Evolutionary conservation across 2,888 invertebrate genomes (phyloP), one percentile per base, ranked within the genome.

Genomic region (Drosophila engyochracea): DNA sequence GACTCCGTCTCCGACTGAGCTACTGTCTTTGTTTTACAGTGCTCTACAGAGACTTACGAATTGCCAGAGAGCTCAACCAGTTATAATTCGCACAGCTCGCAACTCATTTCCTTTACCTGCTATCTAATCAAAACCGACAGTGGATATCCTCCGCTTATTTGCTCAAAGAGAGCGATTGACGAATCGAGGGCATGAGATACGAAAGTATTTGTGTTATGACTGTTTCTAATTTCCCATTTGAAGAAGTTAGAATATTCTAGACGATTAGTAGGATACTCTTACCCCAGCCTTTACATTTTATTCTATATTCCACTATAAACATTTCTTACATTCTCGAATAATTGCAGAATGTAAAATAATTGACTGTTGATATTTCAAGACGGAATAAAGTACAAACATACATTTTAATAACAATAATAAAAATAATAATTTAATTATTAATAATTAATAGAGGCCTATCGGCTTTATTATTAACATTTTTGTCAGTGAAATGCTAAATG

Each of bases 11-110:
- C 53, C 33, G 37, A 30, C 76, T 4, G 47, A 19, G 60, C 19
- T 47, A 53, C 35, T 62, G 54, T 37, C 71, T 25, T 30, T 57
- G 35, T 31, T 28, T 22, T 22, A n/a, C 14, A 44, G 3, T 33
- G 31, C 64, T 44, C 6, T 25, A 14, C 25, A 52, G 41, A 51
- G 41, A 39, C 51, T 33, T 30, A 35, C 31, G 14, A 49, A 25
- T 49, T 22, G 33, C 67, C 9, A 7, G 3, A 22, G 37, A 51
- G 52, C 52, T 28, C 14, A 19, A n/a, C 30, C 25, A 57, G 39
- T n/a, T 39, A 28, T 19, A 19, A 39, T 37, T 37, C 19, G 10
- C 10, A 30, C 16, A 31, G 16, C 41, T 58, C 22, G 0, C 16
- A n/a, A 31, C 44, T 51, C 35, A 60, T 25, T 30, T 58, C 41